phyloP scores from a whole-genome alignment of 2,797 vertebrate species.

The Dryobates pubescens region DNA sequence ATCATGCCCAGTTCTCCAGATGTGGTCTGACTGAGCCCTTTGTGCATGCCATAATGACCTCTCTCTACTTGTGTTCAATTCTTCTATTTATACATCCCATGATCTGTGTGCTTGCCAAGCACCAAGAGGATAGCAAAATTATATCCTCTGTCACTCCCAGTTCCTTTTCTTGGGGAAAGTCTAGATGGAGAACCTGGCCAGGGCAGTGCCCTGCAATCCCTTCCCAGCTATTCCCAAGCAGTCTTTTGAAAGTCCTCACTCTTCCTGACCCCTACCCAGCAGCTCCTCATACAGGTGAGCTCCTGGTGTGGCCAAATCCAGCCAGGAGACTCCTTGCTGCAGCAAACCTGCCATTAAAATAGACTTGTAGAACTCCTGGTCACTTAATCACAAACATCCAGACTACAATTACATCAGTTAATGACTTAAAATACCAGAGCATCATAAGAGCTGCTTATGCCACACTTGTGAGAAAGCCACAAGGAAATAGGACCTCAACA shows the following conservation, averaged over 20 bases:
- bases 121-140: slow-evolving; percentile 38
- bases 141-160: slow-evolving; percentile 39
- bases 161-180: slow-evolving; percentile 3
- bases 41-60: slow-evolving; percentile 62
- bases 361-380: neutral
- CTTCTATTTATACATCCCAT: slow-evolving; percentile 61
- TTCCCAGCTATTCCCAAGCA: neutral
- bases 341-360: neutral
- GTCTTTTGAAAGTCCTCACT: neutral
- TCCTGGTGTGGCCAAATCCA: neutral
- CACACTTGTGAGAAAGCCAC: neutral
- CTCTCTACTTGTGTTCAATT: slow-evolving; percentile 42
- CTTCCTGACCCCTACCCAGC: neutral
- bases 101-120: slow-evolving; percentile 53
- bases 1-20: slow-evolving; percentile 58
- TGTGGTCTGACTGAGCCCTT: slow-evolving; percentile 64
- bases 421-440: neutral
- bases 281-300: neutral
- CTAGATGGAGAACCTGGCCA: neutral
- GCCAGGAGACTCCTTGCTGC: neutral
- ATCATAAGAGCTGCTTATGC: neutral
- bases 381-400: neutral
- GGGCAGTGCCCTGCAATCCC: neutral
- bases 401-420: neutral
- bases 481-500: neutral